Percentiles rank a stretch among this genome's conserved stretches.
Conservation (phyloP, 2,888 invertebrate genomes). For the Cantharis nigra region DNA sequence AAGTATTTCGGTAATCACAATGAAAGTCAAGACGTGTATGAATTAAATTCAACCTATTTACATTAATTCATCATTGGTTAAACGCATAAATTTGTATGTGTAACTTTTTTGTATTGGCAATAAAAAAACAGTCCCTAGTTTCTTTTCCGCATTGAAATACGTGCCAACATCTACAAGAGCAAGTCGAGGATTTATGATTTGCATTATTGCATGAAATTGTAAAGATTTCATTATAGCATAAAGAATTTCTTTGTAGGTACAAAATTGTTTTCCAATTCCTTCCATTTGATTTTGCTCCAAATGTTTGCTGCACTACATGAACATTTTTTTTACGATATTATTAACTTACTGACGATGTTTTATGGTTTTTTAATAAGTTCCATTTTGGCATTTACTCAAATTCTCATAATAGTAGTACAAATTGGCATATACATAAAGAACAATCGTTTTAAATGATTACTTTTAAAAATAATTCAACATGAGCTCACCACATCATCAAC, state of each 20-base stretch:
- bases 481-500: background rate
- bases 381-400: background rate
- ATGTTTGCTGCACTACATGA: no score
- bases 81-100: background rate
- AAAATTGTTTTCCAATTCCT: no score
- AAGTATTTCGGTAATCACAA: background rate
- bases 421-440: background rate
- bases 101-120: background rate
- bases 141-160: slow-evolving; percentile 2
- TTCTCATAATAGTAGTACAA: background rate
- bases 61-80: background rate
- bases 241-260: background rate
- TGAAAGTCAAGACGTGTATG: background rate
- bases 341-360: background rate
- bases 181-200: background rate
- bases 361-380: background rate
- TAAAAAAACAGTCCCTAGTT: background rate
- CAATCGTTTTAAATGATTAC: background rate
- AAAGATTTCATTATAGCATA: background rate
- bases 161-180: background rate
- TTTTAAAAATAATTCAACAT: background rate
- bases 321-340: background rate
- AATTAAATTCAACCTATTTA: background rate
- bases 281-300: no score
- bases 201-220: background rate